Evolutionary conservation across 2,113 vertebrate species (phyloP).

Genomic region (Dasyornis broadbenti): DNA sequence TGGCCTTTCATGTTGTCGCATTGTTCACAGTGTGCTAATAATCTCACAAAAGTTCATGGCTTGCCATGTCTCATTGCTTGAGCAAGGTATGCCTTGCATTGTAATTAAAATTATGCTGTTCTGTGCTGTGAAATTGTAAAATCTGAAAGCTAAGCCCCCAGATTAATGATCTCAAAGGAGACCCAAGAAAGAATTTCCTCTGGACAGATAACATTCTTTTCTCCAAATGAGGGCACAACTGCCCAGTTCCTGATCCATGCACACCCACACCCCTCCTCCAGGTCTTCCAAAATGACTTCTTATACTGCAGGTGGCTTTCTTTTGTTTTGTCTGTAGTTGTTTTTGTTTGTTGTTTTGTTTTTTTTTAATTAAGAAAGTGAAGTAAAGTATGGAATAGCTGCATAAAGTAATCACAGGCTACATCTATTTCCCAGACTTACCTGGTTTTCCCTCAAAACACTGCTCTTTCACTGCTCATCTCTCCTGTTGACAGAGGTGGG

Average conservation of each 20-base stretch:
- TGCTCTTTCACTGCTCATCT: not conserved
- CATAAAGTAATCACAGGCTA: not conserved
- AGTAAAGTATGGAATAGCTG: not conserved
- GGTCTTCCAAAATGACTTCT: not conserved
- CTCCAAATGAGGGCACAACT: not conserved
- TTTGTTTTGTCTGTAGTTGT: not conserved
- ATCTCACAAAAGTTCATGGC: not conserved
- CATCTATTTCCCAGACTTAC: not conserved
- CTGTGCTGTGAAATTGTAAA: not conserved
- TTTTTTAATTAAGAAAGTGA: not conserved
- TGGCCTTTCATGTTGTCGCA: not conserved
- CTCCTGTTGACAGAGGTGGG: not conserved
- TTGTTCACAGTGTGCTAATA: not conserved
- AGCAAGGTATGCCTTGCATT: accelerated
- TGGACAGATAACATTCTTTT: not conserved
- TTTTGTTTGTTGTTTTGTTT: not conserved
- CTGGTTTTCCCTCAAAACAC: not conserved
- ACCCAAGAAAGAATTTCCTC: not conserved
- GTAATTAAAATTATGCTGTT: not conserved
- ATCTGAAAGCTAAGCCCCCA: not conserved
- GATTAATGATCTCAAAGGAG: not conserved
- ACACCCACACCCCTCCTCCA: accelerated
- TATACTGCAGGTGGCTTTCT: not conserved
- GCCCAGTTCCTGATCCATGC: accelerated
- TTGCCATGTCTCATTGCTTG: not conserved